These are phyloP conservation scores for Disparrhopalites patrizii DNA, from an alignment of 2,888 invertebrate species.

Conservation along the genomic window DNA sequence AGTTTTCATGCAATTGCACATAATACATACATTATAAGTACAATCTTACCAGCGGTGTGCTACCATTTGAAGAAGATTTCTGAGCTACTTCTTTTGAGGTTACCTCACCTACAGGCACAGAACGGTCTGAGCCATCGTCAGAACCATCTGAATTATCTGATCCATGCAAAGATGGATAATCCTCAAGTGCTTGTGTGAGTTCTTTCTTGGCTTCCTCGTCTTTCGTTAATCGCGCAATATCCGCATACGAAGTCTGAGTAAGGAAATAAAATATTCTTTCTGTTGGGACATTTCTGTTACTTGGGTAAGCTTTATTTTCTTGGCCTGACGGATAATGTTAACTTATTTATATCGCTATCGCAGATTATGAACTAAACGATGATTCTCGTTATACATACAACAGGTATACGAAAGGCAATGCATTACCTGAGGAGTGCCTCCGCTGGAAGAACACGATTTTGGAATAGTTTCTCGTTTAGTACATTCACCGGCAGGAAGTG, in stretches of 20 bases:
- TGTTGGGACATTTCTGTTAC: too few species aligned
- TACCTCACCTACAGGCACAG: not conserved
- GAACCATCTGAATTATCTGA: slow-evolving; percentile 26
- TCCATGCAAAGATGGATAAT: slow-evolving; percentile 26
- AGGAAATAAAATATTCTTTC: too few species aligned
- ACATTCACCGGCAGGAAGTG: slow-evolving; percentile 40
- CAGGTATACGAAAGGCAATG: too few species aligned
- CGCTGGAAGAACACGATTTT: slow-evolving; percentile 41
- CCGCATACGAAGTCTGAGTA: slow-evolving; percentile 41
- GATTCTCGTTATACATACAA: too few species aligned
- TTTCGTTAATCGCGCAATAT: slow-evolving; percentile 38
- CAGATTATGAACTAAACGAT: too few species aligned
- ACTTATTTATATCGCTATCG: too few species aligned
- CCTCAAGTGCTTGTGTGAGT: slow-evolving; percentile 13
- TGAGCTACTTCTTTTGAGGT: not conserved
- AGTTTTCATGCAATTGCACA: too few species aligned
- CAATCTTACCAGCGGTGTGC: slow-evolving; percentile 13
- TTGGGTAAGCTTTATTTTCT: too few species aligned
- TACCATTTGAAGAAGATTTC: slow-evolving; percentile 9
- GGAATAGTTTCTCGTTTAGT: slow-evolving; percentile 39
- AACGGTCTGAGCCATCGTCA: slow-evolving; percentile 18
- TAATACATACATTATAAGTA: too few species aligned
- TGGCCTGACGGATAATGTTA: too few species aligned
- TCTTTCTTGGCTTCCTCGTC: slow-evolving; percentile 33
- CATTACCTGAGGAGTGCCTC: slow-evolving; percentile 44